These are phyloP conservation scores for Diploptera punctata DNA, from an alignment of 2,888 invertebrate genomes.

Conservation along the genomic window DNA sequence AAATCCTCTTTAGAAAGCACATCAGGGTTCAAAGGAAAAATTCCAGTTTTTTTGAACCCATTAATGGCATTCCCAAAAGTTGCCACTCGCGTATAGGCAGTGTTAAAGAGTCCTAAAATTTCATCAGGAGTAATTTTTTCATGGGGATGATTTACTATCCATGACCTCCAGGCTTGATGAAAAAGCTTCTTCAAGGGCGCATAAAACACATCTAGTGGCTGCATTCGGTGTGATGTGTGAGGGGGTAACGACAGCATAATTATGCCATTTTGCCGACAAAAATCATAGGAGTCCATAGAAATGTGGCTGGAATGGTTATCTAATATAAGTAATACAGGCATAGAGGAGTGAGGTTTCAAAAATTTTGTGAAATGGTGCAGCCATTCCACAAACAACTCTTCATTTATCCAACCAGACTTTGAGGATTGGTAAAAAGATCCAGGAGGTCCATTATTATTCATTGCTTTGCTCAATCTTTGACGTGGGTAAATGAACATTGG, in stretches of 20 bases:
- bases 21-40: too few relatives aligned
- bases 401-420: background rate
- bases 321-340: background rate
- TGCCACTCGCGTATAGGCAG: background rate
- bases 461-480: background rate
- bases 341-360: background rate
- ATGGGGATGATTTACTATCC: background rate
- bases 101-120: background rate
- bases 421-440: background rate
- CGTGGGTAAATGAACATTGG: background rate
- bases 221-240: background rate
- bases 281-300: background rate
- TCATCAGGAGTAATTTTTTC: background rate
- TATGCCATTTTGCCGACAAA: background rate
- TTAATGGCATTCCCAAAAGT: background rate
- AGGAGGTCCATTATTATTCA: background rate
- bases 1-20: too few relatives aligned
- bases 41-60: background rate
- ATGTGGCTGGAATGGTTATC: background rate
- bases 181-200: background rate
- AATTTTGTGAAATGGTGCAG: background rate
- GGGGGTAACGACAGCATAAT: background rate
- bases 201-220: background rate
- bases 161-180: background rate
- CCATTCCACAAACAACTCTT: background rate